Evolutionary conservation across 1,140 invertebrate species (phyloP), one percentile per base, ranked within the genome.

Genomic region (Formica selysi): DNA sequence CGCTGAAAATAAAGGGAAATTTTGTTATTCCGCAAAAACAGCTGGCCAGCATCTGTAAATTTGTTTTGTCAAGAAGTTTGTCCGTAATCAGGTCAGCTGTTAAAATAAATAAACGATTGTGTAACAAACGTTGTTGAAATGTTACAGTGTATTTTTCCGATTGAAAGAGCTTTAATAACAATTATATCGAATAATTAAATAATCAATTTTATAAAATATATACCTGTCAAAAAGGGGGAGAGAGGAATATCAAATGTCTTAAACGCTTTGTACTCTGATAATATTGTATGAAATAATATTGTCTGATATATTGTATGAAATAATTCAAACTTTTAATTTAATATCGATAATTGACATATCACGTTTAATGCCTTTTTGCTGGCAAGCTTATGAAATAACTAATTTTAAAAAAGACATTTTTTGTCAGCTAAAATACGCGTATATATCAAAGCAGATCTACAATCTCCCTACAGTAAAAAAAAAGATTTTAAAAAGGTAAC

Each of bases 11-110:
- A 73, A 59, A 81, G 67, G 26, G 51, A 73, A 59, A 83, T 83
- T 73, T 83, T 73, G 67, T 81, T 81, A 81, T 73, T 73, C 54
- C 41, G 57, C 29, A 74, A 74, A 83, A 83, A 83, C 48, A 73
- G 51, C 38, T 7, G 10, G 10, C 4, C 38, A 5, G 38, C 38
- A 22, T 73, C 57, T 61, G 38, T 83, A 73, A 51, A 83, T 73
- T 61, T 71, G 79, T 71, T 81, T 81, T 41, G 78, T 59, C 65
- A 32, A 68, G 0, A 61, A 29, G 26, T 26, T n/a, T 3, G 38
- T 32, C 16, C 51, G 54, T 36, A 83, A 83, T 73, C 79, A 44
- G 54, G 54, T 26, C 54, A 48, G n/a, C 26, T 13, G 26, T 3
- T 44, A 10, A 81, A 74, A 62, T 83, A 74, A 83, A 83, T 61